Base-by-base conservation (phyloP, 2,888 invertebrate species). In the Pimpla rufipes region DNA sequence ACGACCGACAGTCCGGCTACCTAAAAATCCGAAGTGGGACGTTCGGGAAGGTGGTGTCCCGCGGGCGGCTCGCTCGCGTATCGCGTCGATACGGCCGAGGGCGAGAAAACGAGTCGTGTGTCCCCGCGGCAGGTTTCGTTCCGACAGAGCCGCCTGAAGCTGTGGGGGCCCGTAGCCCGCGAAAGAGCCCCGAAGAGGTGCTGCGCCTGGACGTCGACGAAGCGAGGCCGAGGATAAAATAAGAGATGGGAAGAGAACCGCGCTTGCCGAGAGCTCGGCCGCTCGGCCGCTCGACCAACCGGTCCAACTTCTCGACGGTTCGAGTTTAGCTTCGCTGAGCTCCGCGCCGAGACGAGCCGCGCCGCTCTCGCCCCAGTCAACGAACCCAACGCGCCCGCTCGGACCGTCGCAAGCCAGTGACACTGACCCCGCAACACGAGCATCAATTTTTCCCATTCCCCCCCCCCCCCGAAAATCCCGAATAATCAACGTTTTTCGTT, bases 261-360 rank as follows among this genome's bases (percentile, higher is more conserved):
- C 67, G 29, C 29, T n/a, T n/a, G n/a, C 3, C 29, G 29, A 29
- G 29, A n/a, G n/a, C n/a, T n/a, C n/a, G n/a, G n/a, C n/a, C n/a
- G n/a, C n/a, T n/a, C 29, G 81, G 82, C 81, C 83, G 86, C 83
- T 87, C 84, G 87, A 85, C 83, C 85, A 87, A 88, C 88, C 88
- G 88, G 87, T 88, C 87, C 83, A 78, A 74, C 75, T 79, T 75
- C 74, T 75, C 79, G 81, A 79, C 79, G 86, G 85, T 86, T 90
- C 88, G 89, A 89, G 88, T 88, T 84, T 88, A 87, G 85, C 89
- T 84, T 77, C 80, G 79, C 77, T n/a, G n/a, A n/a, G n/a, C n/a
- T n/a, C n/a, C n/a, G n/a, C n/a, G n/a, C n/a, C n/a, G n/a, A n/a
- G n/a, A n/a, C n/a, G n/a, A n/a, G 67, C 66, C 82, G 67, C 59